phyloP scores from a whole-genome alignment of 2,888 invertebrate species.

The Andrena bucephala region DNA sequence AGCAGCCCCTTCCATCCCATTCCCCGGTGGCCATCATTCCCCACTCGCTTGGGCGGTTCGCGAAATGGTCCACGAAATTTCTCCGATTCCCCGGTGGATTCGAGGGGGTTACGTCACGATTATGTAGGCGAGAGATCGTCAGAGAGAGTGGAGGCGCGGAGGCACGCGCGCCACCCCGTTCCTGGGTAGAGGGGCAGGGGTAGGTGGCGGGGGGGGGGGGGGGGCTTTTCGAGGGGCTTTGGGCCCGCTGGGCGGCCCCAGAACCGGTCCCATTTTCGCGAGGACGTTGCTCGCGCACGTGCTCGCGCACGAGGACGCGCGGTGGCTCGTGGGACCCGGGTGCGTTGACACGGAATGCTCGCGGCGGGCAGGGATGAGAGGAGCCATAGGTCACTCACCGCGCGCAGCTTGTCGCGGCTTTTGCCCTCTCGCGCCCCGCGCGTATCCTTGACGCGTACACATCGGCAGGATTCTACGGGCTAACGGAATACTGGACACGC shows the following conservation, averaged over 20 bases:
- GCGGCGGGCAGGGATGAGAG: slow-evolving; percentile 56
- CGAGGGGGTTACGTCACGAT: slow-evolving; percentile 27
- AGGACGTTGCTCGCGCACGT: slow-evolving; percentile 30
- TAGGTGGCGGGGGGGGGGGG: neutral
- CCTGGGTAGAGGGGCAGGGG: neutral
- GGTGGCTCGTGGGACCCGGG: slow-evolving; percentile 56
- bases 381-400: slow-evolving; percentile 78
- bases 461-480: slow-evolving; percentile 52
- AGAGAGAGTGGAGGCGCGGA: no score
- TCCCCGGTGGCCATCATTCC: neutral
- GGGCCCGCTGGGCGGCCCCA: neutral
- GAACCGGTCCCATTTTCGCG: slow-evolving; percentile 52
- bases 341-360: slow-evolving; percentile 75
- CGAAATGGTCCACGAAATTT: slow-evolving; percentile 9
- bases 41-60: no score
- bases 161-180: no score
- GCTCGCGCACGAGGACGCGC: slow-evolving; percentile 36
- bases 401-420: slow-evolving; percentile 39
- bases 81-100: neutral
- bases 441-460: slow-evolving; percentile 67
- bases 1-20: neutral
- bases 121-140: neutral
- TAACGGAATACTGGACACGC: slow-evolving; percentile 67
- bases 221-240: neutral
- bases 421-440: slow-evolving; percentile 35